Base-by-base conservation (phyloP, 2,113 vertebrate species). In the Ellobius talpinus region DNA sequence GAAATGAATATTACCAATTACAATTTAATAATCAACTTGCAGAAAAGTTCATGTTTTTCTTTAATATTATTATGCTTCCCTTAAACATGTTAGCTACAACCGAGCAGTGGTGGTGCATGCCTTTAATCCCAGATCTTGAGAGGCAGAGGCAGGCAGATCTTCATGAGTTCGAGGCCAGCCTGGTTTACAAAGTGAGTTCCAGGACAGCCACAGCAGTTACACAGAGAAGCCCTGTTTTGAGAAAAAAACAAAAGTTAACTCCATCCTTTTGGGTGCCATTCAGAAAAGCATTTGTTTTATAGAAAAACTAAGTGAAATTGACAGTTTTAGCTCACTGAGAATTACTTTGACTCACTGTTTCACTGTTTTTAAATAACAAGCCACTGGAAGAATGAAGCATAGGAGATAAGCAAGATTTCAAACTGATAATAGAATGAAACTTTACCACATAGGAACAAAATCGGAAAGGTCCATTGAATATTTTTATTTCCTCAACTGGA, bases 291-390 rank as follows among this genome's bases (percentile, higher is more conserved):
- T 76, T 58, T 58, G 55, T 97, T 93, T 93, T 96, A 52, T 95
- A 42, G 33, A 93, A 96, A 96, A n/a, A 66, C 52, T 97, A 92
- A 97, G 45, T 58, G 47, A 91, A 94, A 24, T 74, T 96, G 93
- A 96, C 94, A 93, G 52, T 96, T 93, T 92, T 91, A 94, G 89
- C 97, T 95, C 87, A 96, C 36, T 85, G 52, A 65, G 16, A 97
- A 95, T 91, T 96, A 42, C 87, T 94, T 94, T 78, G 50, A 93
- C 39, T 95, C 50, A 89, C 45, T 96, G 52, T 93, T 91, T 95
- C 50, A 89, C 45, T 96, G 52, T 93, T 91, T 91, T 97, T 96
- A 29, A 95, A 77, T 93, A 77, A 96, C 89, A 93, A 96, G 52
- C 36, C 55, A 87, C 29, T 81, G 13, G 13, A 96, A 97, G 76